Percentiles rank a stretch among this genome's conserved stretches.
Evolutionary conservation across 2,113 vertebrate species (phyloP).

Genomic region (Echinops telfairi): DNA sequence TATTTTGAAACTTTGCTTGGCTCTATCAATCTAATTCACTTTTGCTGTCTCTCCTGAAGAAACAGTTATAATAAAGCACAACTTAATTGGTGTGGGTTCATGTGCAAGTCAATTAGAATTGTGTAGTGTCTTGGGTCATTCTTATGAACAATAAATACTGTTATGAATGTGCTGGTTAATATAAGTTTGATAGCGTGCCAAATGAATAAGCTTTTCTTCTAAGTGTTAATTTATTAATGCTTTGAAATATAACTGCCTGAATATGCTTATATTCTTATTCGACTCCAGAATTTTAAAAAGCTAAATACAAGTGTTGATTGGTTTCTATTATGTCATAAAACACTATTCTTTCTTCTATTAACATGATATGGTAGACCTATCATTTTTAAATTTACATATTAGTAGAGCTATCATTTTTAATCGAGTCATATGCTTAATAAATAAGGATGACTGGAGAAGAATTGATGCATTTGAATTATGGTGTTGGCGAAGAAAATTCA

Average conservation of each 20-base stretch:
- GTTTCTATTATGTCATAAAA: neutral
- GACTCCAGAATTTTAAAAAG: neutral
- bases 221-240: slow-evolving; percentile 46
- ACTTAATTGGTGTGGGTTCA: slow-evolving; percentile 38
- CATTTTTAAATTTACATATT: neutral
- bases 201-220: slow-evolving; percentile 13
- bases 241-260: slow-evolving; percentile 3
- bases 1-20: slow-evolving; percentile 21
- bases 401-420: neutral
- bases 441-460: no score
- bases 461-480: no score
- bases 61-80: slow-evolving; percentile 2
- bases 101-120: slow-evolving; percentile 29
- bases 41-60: neutral
- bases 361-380: rapidly evolving
- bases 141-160: neutral
- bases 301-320: neutral
- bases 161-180: neutral
- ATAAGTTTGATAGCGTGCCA: slow-evolving; percentile 33
- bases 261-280: neutral
- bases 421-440: no score
- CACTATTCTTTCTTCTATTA: neutral
- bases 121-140: neutral
- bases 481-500: no score
- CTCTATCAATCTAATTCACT: neutral